phyloP scores from a whole-genome alignment of 2,888 invertebrate species.

The Cactoblastis cactorum region DNA sequence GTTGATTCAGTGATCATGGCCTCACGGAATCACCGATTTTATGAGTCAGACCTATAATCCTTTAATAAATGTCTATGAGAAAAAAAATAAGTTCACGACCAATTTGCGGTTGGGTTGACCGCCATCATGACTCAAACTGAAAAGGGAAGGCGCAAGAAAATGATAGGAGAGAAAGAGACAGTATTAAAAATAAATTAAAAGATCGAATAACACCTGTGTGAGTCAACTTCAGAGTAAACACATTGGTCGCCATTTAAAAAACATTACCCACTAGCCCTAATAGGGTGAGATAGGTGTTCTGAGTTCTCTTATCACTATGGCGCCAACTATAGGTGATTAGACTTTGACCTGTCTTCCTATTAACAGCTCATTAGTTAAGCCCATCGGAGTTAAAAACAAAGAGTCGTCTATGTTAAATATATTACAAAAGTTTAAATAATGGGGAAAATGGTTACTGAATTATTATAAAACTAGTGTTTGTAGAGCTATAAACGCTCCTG shows the following conservation, averaged over 20 bases:
- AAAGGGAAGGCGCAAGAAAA: conserved; percentile 25
- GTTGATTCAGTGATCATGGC: conserved; percentile 36
- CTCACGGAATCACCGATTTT: conserved; percentile 22
- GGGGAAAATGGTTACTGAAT: too few species aligned
- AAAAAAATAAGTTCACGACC: conserved; percentile 49
- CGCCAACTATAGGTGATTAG: conserved; percentile 16
- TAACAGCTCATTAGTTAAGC: conserved; percentile 12
- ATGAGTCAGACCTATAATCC: conserved; percentile 39
- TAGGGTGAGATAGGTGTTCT: conserved; percentile 21
- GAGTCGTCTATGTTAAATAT: too few species aligned
- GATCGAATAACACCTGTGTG: conserved; percentile 28
- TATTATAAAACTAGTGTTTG: too few species aligned
- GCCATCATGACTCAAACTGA: conserved; percentile 46
- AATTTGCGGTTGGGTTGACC: conserved; percentile 50
- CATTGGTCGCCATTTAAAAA: conserved; percentile 34
- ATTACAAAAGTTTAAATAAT: too few species aligned
- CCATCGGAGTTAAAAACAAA: background rate
- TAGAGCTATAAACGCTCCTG: too few species aligned
- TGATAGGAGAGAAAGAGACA: conserved; percentile 30
- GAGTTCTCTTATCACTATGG: conserved; percentile 20
- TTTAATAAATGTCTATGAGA: conserved; percentile 39
- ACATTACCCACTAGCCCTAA: conserved; percentile 32
- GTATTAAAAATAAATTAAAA: conserved; percentile 21
- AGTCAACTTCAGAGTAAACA: conserved; percentile 34
- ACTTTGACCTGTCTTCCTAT: conserved; percentile 8